Conservation (phyloP, 2,797 vertebrate species). For the Poecilia velifera region DNA sequence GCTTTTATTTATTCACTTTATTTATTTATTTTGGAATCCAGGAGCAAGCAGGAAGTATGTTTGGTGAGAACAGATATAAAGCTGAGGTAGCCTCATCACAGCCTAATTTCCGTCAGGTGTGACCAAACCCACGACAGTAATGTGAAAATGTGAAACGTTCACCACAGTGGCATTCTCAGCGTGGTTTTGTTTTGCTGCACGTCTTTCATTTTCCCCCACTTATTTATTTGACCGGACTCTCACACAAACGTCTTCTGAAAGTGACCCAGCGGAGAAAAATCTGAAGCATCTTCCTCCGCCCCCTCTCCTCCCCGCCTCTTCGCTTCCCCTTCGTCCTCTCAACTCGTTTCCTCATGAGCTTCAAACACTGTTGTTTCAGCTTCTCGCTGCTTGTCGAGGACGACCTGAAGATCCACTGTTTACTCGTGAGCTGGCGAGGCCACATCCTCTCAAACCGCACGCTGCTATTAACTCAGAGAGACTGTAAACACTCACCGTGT, state of each 20-base stretch:
- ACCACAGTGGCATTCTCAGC: conserved; percentile 59
- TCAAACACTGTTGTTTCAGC: conserved; percentile 78
- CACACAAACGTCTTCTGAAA: conserved; percentile 38
- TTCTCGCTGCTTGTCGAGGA: conserved; percentile 61
- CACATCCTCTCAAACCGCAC: conserved; percentile 44
- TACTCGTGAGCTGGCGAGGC: conserved; percentile 22
- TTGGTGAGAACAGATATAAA: conserved; percentile 49
- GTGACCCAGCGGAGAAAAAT: conserved; percentile 7
- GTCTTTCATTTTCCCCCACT: conserved; percentile 43
- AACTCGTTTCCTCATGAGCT: conserved; percentile 71
- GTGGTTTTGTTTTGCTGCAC: conserved; percentile 21
- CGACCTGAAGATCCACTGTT: conserved; percentile 30
- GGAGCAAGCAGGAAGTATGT: conserved; percentile 49
- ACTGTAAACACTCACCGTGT: conserved; percentile 36
- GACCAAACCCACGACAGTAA: conserved; percentile 32
- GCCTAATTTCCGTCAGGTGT: conserved; percentile 22
- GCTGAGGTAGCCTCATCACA: conserved; percentile 10
- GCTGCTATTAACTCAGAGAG: conserved; percentile 39
- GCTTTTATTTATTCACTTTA: conserved; percentile 3
- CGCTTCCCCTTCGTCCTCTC: conserved; percentile 51
- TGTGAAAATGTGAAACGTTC: conserved; percentile 61
- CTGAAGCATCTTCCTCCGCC: not conserved
- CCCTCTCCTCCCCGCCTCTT: not conserved
- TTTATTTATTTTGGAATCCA: conserved; percentile 17
- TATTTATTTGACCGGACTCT: conserved; percentile 54